Evolutionary conservation across 1,140 invertebrate species (phyloP).

Genomic region (Trichoplusia ni): DNA sequence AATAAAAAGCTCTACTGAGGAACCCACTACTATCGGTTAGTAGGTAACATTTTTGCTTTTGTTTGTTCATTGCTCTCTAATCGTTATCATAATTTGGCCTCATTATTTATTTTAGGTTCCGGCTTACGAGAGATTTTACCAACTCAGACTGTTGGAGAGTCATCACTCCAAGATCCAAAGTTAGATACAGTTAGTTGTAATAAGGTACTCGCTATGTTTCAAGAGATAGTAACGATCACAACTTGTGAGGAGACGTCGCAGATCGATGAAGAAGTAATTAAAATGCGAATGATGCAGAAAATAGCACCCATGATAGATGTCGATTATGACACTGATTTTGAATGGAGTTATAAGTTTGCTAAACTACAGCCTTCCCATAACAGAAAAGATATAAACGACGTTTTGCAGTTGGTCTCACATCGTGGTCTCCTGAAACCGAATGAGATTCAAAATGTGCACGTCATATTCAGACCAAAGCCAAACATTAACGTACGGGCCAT

Average conservation of each 20-base stretch:
- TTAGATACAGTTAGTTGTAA: too few species aligned
- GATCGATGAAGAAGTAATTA: conserved; percentile 21
- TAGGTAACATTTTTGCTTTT: too few species aligned
- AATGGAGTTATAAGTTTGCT: conserved; percentile 64
- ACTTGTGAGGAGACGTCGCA: not conserved
- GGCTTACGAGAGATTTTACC: too few species aligned
- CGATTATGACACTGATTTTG: conserved; percentile 53
- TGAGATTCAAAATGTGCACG: conserved; percentile 65
- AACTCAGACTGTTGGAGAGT: too few species aligned
- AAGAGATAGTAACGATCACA: too few species aligned
- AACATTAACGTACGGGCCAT: conserved; percentile 62
- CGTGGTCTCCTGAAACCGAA: conserved; percentile 65
- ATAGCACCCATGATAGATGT: conserved; percentile 58
- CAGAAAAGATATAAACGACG: conserved; percentile 51
- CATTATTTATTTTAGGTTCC: too few species aligned
- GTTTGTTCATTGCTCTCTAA: too few species aligned
- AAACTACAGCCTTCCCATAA: conserved; percentile 40
- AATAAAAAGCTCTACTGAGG: too few species aligned
- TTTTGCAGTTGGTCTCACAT: conserved; percentile 61
- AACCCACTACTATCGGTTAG: too few species aligned
- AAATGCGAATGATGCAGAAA: conserved; percentile 51
- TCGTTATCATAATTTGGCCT: too few species aligned
- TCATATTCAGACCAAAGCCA: conserved; percentile 61
- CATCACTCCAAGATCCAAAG: too few species aligned
- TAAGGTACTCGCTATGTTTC: too few species aligned